Base-by-base conservation (phyloP, 2,113 vertebrate species). In the Illadopsis cleaveri region DNA sequence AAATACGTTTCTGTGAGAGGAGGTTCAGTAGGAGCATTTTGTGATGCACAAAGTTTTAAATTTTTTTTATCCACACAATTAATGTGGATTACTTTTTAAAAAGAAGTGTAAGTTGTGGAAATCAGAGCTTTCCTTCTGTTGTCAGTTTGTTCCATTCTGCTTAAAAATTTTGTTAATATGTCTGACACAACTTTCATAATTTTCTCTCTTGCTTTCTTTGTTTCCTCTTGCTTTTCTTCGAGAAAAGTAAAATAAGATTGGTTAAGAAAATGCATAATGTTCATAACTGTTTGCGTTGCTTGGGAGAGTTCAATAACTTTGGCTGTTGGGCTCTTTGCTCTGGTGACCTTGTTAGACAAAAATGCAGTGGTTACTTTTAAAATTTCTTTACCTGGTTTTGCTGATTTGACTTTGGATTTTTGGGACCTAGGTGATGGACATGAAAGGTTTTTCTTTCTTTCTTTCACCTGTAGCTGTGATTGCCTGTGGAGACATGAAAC, bases 211-310 rank as follows among this genome's bases (percentile, higher is more conserved):
- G 15, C 60, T 82, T 86, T 47, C 47, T n/a, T 61, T 82, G 15
- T 71, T 70, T 90, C 50, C 24, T 66, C 33, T 54, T 22, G 6
- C 65, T 79, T 87, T 87, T 58, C 45, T 81, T 58, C 57, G 70
- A 37, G 54, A 69, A 65, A 72, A 24, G 31, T n/a, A 25, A 37
- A 54, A 45, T 9, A 24, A 25, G 25, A 30, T 76, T 82, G 15
- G 11, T 53, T 53, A 42, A 82, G 57, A 47, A n/a, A n/a, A 61
- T 15, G 5, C 0, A 2, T 27, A 27, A 12, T 12, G 14, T 37
- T 57, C 69, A 0, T 27, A 18, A 37, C 18, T 75, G 30, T 35
- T 5, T 1, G 3, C 0, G 0, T 72, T 42, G 17, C 21, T 64
- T 0, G 0, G 6, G 24, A 62, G 30, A n/a, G n/a, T 82, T 62